Percentiles rank a stretch among this genome's conserved stretches.
These are phyloP conservation scores for Chelonus insularis DNA, from an alignment of 1,140 invertebrate species.

Conservation along the genomic window DNA sequence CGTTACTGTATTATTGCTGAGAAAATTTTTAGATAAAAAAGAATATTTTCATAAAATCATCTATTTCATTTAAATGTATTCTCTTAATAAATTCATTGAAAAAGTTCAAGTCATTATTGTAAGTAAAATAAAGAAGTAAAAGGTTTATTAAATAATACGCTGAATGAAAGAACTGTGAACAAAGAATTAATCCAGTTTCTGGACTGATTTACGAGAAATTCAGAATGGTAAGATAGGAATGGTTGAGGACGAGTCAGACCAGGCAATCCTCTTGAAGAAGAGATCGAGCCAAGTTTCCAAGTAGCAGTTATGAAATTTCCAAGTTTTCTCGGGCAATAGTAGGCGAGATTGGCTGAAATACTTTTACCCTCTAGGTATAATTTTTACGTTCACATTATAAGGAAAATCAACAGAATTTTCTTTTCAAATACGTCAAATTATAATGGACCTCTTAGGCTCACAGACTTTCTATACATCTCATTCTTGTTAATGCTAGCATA, in stretches of 20 bases:
- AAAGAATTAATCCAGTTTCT: conserved; percentile 3
- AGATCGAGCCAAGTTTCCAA: conserved; percentile 22
- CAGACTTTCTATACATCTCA: too few relatives aligned
- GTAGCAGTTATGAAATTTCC: conserved; percentile 25
- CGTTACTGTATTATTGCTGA: not conserved
- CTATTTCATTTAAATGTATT: not conserved
- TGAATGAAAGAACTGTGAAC: not conserved
- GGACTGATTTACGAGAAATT: conserved; percentile 5
- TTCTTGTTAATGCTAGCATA: too few relatives aligned
- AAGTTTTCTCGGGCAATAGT: conserved; percentile 15
- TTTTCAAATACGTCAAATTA: not conserved
- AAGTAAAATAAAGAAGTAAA: not conserved
- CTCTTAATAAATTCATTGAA: not conserved
- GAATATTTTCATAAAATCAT: not conserved
- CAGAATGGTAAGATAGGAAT: conserved; percentile 1
- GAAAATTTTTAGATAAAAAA: not conserved
- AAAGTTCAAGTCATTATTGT: not conserved
- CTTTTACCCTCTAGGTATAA: conserved; percentile 17
- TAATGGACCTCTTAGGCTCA: too few relatives aligned
- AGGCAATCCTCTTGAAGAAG: conserved; percentile 1
- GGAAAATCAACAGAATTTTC: not conserved
- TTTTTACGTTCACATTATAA: not conserved
- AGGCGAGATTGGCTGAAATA: conserved; percentile 25
- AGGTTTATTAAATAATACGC: conserved; percentile 6
- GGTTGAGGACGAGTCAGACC: not conserved